These are phyloP conservation scores for Calephelis virginiensis DNA, from an alignment of 1,140 invertebrate species.

Conservation along the genomic window DNA sequence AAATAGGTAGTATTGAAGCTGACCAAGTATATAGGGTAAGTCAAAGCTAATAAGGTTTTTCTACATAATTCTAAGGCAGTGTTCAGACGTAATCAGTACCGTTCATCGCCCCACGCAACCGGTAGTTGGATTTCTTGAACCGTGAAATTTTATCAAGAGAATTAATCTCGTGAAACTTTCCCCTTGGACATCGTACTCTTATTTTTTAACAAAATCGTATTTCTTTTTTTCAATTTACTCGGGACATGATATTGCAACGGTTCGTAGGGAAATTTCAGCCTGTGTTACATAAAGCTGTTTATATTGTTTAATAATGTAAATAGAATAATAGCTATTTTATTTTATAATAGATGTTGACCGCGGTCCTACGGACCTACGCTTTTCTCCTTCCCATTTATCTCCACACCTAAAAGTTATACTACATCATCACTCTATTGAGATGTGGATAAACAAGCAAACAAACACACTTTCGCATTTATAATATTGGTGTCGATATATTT, in stretches of 20 bases:
- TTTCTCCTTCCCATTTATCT: too few relatives aligned
- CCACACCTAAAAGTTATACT: too few relatives aligned
- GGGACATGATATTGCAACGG: not conserved
- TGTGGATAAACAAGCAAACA: too few relatives aligned
- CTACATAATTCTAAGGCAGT: conserved; percentile 43
- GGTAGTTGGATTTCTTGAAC: conserved; percentile 77
- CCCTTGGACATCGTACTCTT: conserved; percentile 58
- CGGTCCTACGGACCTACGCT: too few relatives aligned
- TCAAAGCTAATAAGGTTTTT: conserved; percentile 17
- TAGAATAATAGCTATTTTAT: too few relatives aligned
- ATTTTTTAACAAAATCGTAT: conserved; percentile 67
- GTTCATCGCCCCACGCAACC: conserved; percentile 75
- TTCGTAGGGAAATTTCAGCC: not conserved
- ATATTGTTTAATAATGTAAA: too few relatives aligned
- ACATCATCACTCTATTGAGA: too few relatives aligned
- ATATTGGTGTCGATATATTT: too few relatives aligned
- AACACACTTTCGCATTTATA: too few relatives aligned
- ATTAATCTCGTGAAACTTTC: conserved; percentile 75
- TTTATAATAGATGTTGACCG: too few relatives aligned
- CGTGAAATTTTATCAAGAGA: conserved; percentile 78
- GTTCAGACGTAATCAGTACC: conserved; percentile 68
- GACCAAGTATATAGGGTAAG: not conserved
- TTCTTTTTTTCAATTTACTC: conserved; percentile 37
- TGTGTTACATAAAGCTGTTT: not conserved
- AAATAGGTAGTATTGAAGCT: not conserved